phyloP scores from a whole-genome alignment of 2,113 vertebrate species.

The Callocephalon fimbriatum region DNA sequence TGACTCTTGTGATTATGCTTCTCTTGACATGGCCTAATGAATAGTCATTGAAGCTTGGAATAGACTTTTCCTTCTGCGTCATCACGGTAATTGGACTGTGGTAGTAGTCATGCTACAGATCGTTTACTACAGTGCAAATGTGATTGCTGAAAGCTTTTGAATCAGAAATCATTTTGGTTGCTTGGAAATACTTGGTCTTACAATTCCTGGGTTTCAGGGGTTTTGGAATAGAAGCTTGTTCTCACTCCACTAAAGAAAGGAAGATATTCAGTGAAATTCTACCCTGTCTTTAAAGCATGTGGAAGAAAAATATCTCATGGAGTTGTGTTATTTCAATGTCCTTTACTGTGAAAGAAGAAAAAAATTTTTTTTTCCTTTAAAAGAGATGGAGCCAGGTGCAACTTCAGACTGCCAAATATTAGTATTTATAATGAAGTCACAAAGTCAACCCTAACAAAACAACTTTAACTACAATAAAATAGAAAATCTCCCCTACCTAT shows the following conservation, averaged over 20 bases:
- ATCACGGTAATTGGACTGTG: slow-evolving; percentile 2
- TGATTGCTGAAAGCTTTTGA: slow-evolving; percentile 3
- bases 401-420: neutral
- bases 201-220: neutral
- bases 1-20: neutral
- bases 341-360: neutral
- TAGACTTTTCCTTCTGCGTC: slow-evolving; percentile 1
- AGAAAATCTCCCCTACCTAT: neutral
- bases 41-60: neutral
- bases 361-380: neutral
- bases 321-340: neutral
- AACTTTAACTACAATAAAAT: neutral
- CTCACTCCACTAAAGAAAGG: neutral
- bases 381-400: neutral
- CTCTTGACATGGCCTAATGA: slow-evolving; percentile 10
- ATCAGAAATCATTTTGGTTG: neutral
- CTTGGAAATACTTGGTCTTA: neutral
- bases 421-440: neutral
- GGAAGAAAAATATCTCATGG: neutral
- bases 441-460: neutral
- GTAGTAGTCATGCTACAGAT: neutral
- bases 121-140: neutral
- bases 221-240: neutral
- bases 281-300: neutral
- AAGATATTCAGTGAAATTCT: neutral